Conservation (phyloP, 2,113 vertebrate species). For the Tiliqua scincoides region DNA sequence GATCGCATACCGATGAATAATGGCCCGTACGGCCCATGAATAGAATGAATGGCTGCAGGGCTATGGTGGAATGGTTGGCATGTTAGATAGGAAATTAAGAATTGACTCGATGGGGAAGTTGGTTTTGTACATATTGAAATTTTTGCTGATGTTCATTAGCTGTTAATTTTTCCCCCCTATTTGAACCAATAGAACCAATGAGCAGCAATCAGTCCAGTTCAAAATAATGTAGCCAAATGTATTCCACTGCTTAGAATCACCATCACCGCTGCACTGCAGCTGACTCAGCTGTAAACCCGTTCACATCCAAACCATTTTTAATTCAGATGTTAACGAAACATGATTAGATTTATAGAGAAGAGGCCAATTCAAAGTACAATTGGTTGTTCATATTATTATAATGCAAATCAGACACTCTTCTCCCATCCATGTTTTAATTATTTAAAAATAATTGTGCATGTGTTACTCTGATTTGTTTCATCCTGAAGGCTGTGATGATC, state of each 20-base stretch:
- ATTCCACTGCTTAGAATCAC: conserved; percentile 48
- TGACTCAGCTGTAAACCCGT: conserved; percentile 55
- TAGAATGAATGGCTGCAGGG: conserved; percentile 57
- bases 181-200: conserved; percentile 71
- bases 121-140: conserved; percentile 66
- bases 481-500: not conserved
- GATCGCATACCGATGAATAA: conserved; percentile 55
- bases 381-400: conserved; percentile 12
- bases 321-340: conserved; percentile 64
- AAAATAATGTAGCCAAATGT: conserved; percentile 68
- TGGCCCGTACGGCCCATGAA: conserved; percentile 49
- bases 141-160: conserved; percentile 60
- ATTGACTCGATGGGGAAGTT: conserved; percentile 51
- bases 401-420: conserved; percentile 35
- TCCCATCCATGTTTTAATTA: conserved; percentile 6
- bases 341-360: conserved; percentile 43
- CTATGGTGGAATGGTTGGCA: conserved; percentile 40
- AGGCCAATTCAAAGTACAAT: conserved; percentile 46
- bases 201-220: conserved; percentile 70
- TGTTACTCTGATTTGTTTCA: not conserved
- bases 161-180: conserved; percentile 33
- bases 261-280: conserved; percentile 42
- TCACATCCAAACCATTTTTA: conserved; percentile 62
- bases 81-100: conserved; percentile 69
- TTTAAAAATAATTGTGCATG: not conserved